Evolutionary conservation across 2,797 vertebrate genomes (phyloP), one percentile per base, ranked within the genome.

Genomic region (Apodemus agrarius): DNA sequence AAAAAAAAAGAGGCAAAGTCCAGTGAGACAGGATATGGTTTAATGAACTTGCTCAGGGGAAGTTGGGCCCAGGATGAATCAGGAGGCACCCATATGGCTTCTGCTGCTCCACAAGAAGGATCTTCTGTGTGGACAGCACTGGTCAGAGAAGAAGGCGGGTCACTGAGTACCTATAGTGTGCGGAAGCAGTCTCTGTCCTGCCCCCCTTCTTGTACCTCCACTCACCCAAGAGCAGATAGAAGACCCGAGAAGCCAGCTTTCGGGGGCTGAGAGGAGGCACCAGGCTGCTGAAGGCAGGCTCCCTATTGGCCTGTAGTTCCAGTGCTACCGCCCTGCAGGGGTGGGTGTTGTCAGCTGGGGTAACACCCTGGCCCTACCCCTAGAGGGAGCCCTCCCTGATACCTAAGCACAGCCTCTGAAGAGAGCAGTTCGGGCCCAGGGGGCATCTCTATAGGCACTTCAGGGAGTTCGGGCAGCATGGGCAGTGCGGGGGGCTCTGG

Each of bases 181-280:
- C 12, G 31, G 0, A 3, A n/a, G 52, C 2, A 7, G 69, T 29
- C 67, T 76, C 86, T 19, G 37, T 40, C 84, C 43, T 29, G 11
- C 59, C 63, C 72, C 3, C 14, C 22, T 16, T 86, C 52, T 13
- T 1, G 0, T 11, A 17, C 34, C 81, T 12, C 19, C 8, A 89
- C 98, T 98, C 95, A 99, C 99, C 99, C 46, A 99, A 97, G 43
- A 99, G 98, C 92, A 96, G 94, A 97, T 97, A 97, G 97, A 99
- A 98, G 2, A 98, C 96, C 22, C 98, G 98, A 92, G 99, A 98
- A 67, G 98, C 98, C 89, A 98, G 95, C 92, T n/a, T 92, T 43
- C 99, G 98, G 46, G 98, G 91, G 2, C 98, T 96, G 83, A 98
- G 96, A 8, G 97, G 98, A 72, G 99, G 97, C 93, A 99, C 97